phyloP scores from a whole-genome alignment of 2,888 invertebrate genomes.

The Drosophila crucigera region DNA sequence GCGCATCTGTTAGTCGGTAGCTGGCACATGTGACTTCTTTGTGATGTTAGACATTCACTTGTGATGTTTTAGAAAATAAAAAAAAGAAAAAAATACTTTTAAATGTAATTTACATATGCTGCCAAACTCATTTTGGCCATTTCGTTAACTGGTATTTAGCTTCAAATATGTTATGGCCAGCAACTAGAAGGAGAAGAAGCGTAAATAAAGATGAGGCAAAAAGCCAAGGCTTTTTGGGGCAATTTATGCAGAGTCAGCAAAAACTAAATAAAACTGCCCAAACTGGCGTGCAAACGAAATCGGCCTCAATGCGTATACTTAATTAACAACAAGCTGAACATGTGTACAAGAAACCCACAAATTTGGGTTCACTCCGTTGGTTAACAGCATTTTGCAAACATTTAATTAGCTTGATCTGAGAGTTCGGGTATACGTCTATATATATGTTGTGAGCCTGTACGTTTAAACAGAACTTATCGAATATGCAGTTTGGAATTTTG shows the following conservation, averaged over 20 bases:
- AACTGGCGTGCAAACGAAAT: conserved; percentile 32
- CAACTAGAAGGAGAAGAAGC: conserved; percentile 16
- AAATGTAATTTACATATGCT: conserved; percentile 72
- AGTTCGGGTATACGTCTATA: neutral
- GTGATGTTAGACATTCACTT: conserved; percentile 7
- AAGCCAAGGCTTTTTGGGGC: conserved; percentile 36
- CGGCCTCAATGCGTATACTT: conserved; percentile 66
- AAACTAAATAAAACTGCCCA: conserved; percentile 55
- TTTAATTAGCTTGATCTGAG: conserved; percentile 63
- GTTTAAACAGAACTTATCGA: conserved; percentile 42
- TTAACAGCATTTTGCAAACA: conserved; percentile 65
- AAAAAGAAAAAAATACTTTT: conserved; percentile 30
- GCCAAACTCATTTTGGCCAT: conserved; percentile 48
- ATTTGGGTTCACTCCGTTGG: conserved; percentile 21
- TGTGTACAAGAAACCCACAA: conserved; percentile 45
- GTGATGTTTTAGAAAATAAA: conserved; percentile 20
- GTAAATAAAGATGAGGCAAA: conserved; percentile 19
- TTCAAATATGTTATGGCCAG: conserved; percentile 46
- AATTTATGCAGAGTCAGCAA: conserved; percentile 75
- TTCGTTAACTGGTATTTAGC: conserved; percentile 59
- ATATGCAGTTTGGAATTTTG: conserved; percentile 51
- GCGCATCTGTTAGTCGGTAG: neutral
- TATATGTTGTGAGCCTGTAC: conserved; percentile 2
- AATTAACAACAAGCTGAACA: conserved; percentile 66
- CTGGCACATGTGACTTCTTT: neutral